Percentiles rank a stretch among this genome's conserved stretches.
Evolutionary conservation across 1,140 invertebrate species (phyloP).

Genomic region (Steinernema feltiae): DNA sequence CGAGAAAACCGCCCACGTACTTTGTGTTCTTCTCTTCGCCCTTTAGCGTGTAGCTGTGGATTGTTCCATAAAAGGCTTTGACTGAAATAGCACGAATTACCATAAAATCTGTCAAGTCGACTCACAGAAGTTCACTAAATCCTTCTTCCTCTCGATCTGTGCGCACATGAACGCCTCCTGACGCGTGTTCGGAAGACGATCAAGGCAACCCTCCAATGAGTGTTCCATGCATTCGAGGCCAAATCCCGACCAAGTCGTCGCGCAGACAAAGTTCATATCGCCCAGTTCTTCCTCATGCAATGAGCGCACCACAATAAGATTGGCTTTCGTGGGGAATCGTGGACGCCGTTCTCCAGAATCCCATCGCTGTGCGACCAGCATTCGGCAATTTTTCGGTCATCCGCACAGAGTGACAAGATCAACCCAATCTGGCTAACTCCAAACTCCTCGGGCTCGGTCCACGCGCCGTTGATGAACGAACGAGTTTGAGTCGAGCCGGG

Average conservation of each 20-base stretch:
- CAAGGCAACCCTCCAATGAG: background rate
- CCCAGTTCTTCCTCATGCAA: too few species aligned
- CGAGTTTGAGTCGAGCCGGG: background rate
- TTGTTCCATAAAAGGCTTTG: too few species aligned
- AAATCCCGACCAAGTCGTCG: background rate
- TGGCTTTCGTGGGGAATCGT: background rate
- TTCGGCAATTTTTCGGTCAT: background rate
- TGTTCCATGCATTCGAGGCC: background rate
- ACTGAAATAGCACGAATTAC: too few species aligned
- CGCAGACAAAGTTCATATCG: background rate
- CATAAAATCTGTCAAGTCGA: too few species aligned
- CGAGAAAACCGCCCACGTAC: background rate
- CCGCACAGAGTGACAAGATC: background rate
- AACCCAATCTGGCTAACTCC: background rate
- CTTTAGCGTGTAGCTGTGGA: too few species aligned
- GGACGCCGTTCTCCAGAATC: background rate
- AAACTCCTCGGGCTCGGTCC: background rate
- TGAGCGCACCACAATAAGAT: background rate
- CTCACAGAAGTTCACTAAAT: too few species aligned
- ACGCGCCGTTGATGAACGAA: background rate
- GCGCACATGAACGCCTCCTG: background rate
- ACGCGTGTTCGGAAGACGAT: background rate
- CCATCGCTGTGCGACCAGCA: background rate
- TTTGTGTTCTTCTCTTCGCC: background rate
- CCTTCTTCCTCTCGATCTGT: too few species aligned